phyloP scores from a whole-genome alignment of 2,888 invertebrate genomes.

The Tridacna crocea region DNA sequence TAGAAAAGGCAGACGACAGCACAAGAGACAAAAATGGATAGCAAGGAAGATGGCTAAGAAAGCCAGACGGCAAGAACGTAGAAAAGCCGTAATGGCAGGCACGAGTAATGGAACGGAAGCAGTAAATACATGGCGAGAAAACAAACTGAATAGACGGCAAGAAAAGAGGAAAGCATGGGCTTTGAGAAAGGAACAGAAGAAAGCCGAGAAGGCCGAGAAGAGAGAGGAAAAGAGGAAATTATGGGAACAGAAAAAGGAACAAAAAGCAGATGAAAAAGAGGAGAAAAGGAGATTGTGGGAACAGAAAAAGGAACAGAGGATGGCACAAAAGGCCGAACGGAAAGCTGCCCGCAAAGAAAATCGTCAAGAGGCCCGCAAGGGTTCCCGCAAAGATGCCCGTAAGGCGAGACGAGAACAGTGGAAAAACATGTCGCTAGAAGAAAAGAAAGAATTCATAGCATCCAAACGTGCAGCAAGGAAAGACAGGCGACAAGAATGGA shows the following conservation, averaged over 20 bases:
- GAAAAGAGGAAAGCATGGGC: background rate
- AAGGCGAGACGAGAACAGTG: constrained; percentile 11
- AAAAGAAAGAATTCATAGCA: background rate
- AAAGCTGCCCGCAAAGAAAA: constrained; percentile 7
- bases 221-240: background rate
- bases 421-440: constrained; percentile 1
- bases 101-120: background rate
- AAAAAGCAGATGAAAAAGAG: background rate
- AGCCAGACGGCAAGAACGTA: background rate
- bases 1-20: constrained; percentile 22
- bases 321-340: background rate
- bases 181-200: constrained; percentile 3
- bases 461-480: background rate
- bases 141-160: background rate
- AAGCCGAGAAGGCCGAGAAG: background rate
- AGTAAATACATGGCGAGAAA: background rate
- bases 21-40: constrained; percentile 22
- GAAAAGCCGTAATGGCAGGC: background rate
- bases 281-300: background rate
- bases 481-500: background rate
- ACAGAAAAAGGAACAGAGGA: background rate
- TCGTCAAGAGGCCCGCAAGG: background rate
- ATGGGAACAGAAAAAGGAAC: background rate
- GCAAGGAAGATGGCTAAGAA: constrained; percentile 5
- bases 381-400: background rate